Evolutionary conservation across 2,797 vertebrate genomes (phyloP), one percentile per base, ranked within the genome.

Genomic region (Limosa lapponica): DNA sequence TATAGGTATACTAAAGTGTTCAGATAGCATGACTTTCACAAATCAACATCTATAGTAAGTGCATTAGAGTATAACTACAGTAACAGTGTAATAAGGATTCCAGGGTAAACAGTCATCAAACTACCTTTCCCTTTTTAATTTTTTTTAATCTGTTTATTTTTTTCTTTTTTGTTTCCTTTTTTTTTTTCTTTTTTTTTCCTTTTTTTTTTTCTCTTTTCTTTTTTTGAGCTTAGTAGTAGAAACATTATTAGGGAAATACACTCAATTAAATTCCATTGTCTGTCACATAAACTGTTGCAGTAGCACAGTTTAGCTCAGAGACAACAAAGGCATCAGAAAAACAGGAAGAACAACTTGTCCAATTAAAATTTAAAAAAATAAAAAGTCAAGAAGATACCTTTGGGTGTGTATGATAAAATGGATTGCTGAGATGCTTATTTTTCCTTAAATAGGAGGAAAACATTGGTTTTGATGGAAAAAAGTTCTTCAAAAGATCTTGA

Each of bases 391-490:
- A 93, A 39, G 27, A 69, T 78, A 59, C 64, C 65, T 95, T 77
- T 79, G n/a, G 34, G 52, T 59, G 17, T 44, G 7, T 82, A 39
- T 30, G 25, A 92, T 89, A 64, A 78, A 77, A 73, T 44, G 25
- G n/a, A 87, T 88, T n/a, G 16, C 16, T 54, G 28, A 94, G 89
- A 69, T 65, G 41, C 10, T 85, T 55, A 32, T 82, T 95, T 84
- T 79, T 92, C 69, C 66, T 75, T 84, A 82, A 81, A 89, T 49
- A 90, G 46, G 57, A 90, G 12, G 43, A 89, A 88, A 86, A 24
- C 41, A 90, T 95, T 92, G 37, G 52, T 94, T 96, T 96, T 93
- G 88, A 74, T 95, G 57, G 5, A 62, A 86, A 86, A 81, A 90
- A 73, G 8, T 6, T 64, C 6, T 75, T 90, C 70, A 77, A 70